These are phyloP conservation scores for Okapia johnstoni DNA, from an alignment of 2,113 vertebrate genomes.

Conservation along the genomic window DNA sequence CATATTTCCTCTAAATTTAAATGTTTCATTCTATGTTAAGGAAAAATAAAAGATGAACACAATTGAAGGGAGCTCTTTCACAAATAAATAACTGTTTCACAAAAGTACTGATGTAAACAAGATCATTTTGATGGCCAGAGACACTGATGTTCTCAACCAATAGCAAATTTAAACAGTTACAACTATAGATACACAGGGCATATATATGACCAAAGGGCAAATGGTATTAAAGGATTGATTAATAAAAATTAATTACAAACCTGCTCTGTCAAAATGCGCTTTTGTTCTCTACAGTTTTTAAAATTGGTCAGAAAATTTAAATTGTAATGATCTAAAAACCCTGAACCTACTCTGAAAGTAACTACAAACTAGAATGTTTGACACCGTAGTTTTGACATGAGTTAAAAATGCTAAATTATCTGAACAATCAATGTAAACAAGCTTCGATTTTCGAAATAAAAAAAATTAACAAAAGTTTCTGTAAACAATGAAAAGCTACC, in stretches of 20 bases:
- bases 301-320: slow-evolving; percentile 40
- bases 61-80: slow-evolving; percentile 53
- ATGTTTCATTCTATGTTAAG: slow-evolving; percentile 70
- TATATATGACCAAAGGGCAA: neutral
- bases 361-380: slow-evolving; percentile 13
- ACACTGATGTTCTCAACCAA: slow-evolving; percentile 39
- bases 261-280: slow-evolving; percentile 5
- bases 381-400: neutral
- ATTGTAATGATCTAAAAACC: neutral
- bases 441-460: slow-evolving; percentile 40
- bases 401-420: slow-evolving; percentile 36
- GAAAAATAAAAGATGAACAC: slow-evolving; percentile 62
- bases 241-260: slow-evolving; percentile 31
- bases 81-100: slow-evolving; percentile 76
- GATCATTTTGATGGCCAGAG: slow-evolving; percentile 55
- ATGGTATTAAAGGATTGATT: neutral
- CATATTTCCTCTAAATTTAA: slow-evolving; percentile 76
- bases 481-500: slow-evolving; percentile 59
- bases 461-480: slow-evolving; percentile 22
- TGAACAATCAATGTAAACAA: slow-evolving; percentile 57
- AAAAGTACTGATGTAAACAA: slow-evolving; percentile 72
- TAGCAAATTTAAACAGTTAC: slow-evolving; percentile 50
- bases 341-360: neutral
- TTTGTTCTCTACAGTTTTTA: slow-evolving; percentile 40
- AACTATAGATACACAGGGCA: slow-evolving; percentile 1